Conservation (phyloP, 2,797 vertebrate genomes). For the Centroberyx gerrardi region DNA sequence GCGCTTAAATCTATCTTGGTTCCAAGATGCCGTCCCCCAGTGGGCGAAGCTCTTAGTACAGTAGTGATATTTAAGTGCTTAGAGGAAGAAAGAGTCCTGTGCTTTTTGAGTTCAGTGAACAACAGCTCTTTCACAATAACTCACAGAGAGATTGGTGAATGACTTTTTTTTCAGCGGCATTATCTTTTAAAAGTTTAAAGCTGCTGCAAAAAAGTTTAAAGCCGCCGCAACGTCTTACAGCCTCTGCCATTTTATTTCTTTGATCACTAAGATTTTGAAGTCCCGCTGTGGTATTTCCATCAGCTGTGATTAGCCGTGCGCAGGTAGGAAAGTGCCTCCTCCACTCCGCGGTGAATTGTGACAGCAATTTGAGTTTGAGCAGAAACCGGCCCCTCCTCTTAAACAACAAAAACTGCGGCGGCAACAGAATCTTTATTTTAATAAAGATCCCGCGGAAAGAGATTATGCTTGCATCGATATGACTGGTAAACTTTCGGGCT, state of each 20-base stretch:
- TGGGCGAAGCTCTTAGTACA: slow-evolving; percentile 51
- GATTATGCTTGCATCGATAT: slow-evolving; percentile 1
- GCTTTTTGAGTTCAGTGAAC: slow-evolving; percentile 47
- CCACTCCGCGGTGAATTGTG: slow-evolving; percentile 10
- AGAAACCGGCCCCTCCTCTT: slow-evolving; percentile 12
- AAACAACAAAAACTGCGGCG: slow-evolving; percentile 26
- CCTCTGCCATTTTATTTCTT: slow-evolving; percentile 28
- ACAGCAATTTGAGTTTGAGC: slow-evolving; percentile 44
- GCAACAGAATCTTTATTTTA: slow-evolving; percentile 4
- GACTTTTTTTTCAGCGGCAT: slow-evolving; percentile 58
- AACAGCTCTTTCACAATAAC: slow-evolving; percentile 59
- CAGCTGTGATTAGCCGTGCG: slow-evolving; percentile 49
- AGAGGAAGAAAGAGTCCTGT: slow-evolving; percentile 40
- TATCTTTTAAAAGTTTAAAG: slow-evolving; percentile 57
- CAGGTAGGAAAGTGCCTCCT: slow-evolving; percentile 29
- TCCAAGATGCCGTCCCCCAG: slow-evolving; percentile 53
- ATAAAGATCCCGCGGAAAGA: slow-evolving; percentile 1
- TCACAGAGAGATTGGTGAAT: slow-evolving; percentile 35
- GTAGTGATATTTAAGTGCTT: slow-evolving; percentile 59
- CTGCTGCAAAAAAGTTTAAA: slow-evolving; percentile 55
- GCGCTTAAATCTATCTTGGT: slow-evolving; percentile 56
- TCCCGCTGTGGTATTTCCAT: slow-evolving; percentile 46
- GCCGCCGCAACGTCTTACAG: slow-evolving; percentile 50
- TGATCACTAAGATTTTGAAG: slow-evolving; percentile 53
- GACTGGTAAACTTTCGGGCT: slow-evolving; percentile 28